Base-by-base conservation (phyloP, 2,797 vertebrate species). In the Oophaga sylvatica region DNA sequence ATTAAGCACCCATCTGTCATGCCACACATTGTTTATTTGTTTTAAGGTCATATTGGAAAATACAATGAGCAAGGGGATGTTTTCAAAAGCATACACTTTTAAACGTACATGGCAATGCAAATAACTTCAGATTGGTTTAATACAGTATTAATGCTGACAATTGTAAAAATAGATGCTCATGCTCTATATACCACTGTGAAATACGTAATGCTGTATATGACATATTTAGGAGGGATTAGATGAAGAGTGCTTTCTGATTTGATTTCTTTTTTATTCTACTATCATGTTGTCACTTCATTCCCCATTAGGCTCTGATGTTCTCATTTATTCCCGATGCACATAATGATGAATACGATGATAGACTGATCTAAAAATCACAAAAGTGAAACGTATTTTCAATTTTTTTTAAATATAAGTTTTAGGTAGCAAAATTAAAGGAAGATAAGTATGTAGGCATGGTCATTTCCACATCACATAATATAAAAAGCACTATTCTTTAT, bases 1-100 rank as follows among this genome's bases (percentile, higher is more conserved):
- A 81, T 81, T 81, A 81, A 48, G 79, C 59, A 81, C 35, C 79
- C 79, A 81, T 81, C 79, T 81, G 79, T 16, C 57, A 65, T 45
- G 35, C 12, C 45, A 63, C 29, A 81, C 31, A n/a, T n/a, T 81
- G 35, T 80, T 62, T 62, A n/a, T 45, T 76, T 48, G 73, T 77
- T 77, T 81, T 81, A 81, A 81, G 79, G 79, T 77, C 75, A 77
- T 56, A 56, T 56, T 56, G 12, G 5, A 56, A 56, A 77, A 77
- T 26, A 56, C 20, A 26, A 16, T 77, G 11, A 48, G 41, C 22
- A 5, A 16, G 29, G 15, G 48, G 45, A 73, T 11, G 1, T 22
- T 48, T 75, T 41, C 7, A 31, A 45, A 73, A 41, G 41, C 17
- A 41, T 56, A 48, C 12, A 22, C 9, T 48, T 73, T 9, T 35